Evolutionary conservation across 2,113 vertebrate genomes (phyloP), one percentile per base, ranked within the genome.

Genomic region (Harpagus bidentatus): DNA sequence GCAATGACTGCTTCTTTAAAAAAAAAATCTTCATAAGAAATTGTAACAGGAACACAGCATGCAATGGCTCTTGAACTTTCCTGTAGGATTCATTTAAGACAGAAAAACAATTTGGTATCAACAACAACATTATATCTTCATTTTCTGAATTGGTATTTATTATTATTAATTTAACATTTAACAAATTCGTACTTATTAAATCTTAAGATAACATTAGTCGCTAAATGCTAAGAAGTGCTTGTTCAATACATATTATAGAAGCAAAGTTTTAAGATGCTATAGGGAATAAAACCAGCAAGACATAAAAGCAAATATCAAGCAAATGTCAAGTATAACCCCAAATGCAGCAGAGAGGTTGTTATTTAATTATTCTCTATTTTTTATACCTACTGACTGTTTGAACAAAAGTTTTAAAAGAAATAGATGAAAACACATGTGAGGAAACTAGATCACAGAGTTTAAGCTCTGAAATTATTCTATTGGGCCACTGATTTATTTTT

Each of bases 301-400:
- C 25, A 67, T 13, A 82, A n/a, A 20, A 80, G 65, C 29, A 93
- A 86, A 67, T 85, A 86, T 71, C 86, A 94, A 93, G 78, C 20
- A 96, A 94, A 93, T 63, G 71, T 86, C 89, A 96, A 80, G 22
- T 53, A 62, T 36, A 90, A 87, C 31, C 55, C 43, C 61, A 93
- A 69, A 93, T 16, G 42, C 25, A 72, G 23, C 17, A 79, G 36
- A 84, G 21, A 43, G 9, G 55, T 79, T n/a, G 82, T 45, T 89
- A 82, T 28, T 66, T 90, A 90, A 86, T 67, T 94, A 74, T 55
- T 69, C 45, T 55, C 6, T 50, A 26, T 59, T 93, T 69, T 78
- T 69, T 28, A 28, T 31, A 62, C 23, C 48, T 80, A 65, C 34
- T 58, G 14, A 82, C 16, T 74, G n/a, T 48, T 77, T 73, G 38